Evolutionary conservation across 2,797 vertebrate genomes (phyloP).

Genomic region (Petrocephalus sullivani): DNA sequence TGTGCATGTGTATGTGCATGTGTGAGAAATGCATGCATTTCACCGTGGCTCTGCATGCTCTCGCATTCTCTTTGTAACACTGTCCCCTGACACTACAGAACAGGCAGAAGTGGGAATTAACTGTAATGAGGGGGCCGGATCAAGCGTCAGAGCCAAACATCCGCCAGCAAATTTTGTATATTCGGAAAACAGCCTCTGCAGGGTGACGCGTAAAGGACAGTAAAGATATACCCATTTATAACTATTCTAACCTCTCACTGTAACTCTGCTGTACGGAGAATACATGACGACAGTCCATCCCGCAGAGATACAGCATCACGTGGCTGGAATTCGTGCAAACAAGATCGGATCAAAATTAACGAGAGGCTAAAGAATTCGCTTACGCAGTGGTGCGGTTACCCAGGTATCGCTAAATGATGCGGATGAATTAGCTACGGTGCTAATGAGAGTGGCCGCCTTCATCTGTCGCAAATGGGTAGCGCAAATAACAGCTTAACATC

Average conservation of each 20-base stretch:
- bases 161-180: neutral
- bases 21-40: slow-evolving; percentile 46
- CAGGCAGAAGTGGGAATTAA: slow-evolving; percentile 42
- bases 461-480: neutral
- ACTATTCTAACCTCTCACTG: neutral
- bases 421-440: neutral
- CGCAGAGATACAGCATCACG: neutral
- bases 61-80: slow-evolving; percentile 63
- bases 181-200: neutral
- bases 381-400: neutral
- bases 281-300: neutral
- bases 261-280: neutral
- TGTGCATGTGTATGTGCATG: neutral
- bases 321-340: neutral
- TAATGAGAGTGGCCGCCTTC: neutral
- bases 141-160: neutral
- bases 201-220: neutral
- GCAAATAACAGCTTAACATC: neutral
- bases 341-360: neutral
- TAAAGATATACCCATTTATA: neutral
- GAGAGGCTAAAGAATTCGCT: neutral
- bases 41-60: slow-evolving; percentile 56
- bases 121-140: slow-evolving; percentile 19
- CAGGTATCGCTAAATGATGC: neutral
- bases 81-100: slow-evolving; percentile 46